Conservation (phyloP, 2,888 invertebrate genomes). For the Hirudinaria manillensis region DNA sequence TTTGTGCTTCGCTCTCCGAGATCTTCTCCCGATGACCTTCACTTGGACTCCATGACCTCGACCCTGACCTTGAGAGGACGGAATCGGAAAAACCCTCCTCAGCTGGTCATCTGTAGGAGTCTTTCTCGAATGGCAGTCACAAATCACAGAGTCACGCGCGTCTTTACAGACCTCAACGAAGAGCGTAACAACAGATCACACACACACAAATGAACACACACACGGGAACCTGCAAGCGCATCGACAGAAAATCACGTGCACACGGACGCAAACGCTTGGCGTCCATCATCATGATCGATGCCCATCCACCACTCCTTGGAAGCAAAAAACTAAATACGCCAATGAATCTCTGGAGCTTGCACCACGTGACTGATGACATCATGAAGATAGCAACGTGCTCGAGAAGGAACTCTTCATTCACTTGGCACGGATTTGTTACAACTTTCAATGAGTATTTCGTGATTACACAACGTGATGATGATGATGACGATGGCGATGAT, state of each 20-base stretch:
- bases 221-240: background rate
- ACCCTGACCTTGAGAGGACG: no score
- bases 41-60: no score
- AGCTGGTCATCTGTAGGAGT: no score
- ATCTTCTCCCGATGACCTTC: background rate
- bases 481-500: no score
- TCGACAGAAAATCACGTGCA: background rate
- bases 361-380: constrained; percentile 23
- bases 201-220: background rate
- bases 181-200: no score
- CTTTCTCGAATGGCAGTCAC: no score
- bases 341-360: constrained; percentile 20
- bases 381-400: constrained; percentile 23
- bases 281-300: constrained; percentile 15
- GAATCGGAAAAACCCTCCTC: no score
- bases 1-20: background rate
- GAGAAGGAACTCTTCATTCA: background rate
- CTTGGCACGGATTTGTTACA: background rate
- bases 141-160: no score
- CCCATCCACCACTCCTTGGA: background rate
- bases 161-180: no score
- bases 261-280: constrained; percentile 5
- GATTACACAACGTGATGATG: background rate
- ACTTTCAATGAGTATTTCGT: background rate
- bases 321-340: constrained; percentile 20